Evolutionary conservation across 1,140 invertebrate genomes (phyloP).

Genomic region (Trachelipus rathkii): DNA sequence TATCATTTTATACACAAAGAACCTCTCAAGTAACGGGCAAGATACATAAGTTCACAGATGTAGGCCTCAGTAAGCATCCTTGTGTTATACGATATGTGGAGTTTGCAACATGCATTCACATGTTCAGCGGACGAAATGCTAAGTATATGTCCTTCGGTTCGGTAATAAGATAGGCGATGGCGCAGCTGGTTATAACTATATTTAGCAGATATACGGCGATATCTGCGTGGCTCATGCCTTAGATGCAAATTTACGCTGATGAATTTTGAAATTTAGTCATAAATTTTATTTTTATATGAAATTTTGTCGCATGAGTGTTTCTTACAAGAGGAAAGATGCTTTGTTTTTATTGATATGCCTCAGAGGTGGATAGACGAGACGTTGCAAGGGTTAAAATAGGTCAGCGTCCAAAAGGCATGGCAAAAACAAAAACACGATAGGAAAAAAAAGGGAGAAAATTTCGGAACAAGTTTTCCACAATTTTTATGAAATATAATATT

Average conservation of each 20-base stretch:
- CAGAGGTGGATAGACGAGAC: too few relatives aligned
- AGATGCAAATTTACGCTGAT: not conserved
- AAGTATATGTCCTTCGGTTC: not conserved
- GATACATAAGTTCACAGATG: not conserved
- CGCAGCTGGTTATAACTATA: slow-evolving; percentile 4
- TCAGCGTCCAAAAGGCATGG: too few relatives aligned
- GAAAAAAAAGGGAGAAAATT: too few relatives aligned
- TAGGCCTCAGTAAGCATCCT: slow-evolving; percentile 6
- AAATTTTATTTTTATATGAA: too few relatives aligned
- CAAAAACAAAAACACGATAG: too few relatives aligned
- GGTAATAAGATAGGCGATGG: not conserved
- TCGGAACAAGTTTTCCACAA: too few relatives aligned
- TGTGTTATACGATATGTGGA: not conserved
- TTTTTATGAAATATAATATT: too few relatives aligned
- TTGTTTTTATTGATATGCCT: too few relatives aligned
- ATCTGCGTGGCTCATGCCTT: not conserved
- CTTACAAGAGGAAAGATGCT: too few relatives aligned
- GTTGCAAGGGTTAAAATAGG: too few relatives aligned
- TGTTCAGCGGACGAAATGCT: not conserved
- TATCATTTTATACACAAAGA: slow-evolving; percentile 13
- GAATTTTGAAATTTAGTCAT: too few relatives aligned
- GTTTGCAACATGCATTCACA: not conserved
- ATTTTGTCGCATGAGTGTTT: too few relatives aligned
- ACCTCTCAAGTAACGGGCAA: not conserved
- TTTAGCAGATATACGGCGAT: not conserved